Evolutionary conservation across 2,113 vertebrate species (phyloP).

Genomic region (Piaya cayana): DNA sequence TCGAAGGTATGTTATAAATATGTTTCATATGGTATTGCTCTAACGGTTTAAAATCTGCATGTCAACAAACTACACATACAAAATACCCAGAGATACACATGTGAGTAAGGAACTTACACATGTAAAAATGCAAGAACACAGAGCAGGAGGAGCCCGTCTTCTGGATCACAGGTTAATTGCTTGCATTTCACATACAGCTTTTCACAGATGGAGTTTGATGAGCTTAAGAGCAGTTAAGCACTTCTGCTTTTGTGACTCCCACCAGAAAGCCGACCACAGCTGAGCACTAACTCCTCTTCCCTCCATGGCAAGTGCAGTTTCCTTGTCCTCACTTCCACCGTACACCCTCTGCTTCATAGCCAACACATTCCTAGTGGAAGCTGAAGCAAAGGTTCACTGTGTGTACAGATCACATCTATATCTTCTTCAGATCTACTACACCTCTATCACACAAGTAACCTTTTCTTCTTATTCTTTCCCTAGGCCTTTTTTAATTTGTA

Average conservation of each 20-base stretch:
- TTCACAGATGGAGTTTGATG: neutral
- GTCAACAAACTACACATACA: neutral
- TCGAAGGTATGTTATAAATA: neutral
- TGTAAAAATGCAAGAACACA: neutral
- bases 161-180: neutral
- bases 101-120: neutral
- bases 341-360: neutral
- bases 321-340: neutral
- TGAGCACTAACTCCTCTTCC: neutral
- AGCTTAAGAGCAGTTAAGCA: neutral
- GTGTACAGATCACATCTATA: neutral
- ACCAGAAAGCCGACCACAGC: neutral
- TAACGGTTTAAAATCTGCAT: neutral
- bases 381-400: neutral
- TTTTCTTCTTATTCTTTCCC: neutral
- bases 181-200: neutral
- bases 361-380: neutral
- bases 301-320: accelerated
- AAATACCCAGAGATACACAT: neutral
- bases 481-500: neutral
- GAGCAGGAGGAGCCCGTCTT: neutral
- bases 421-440: neutral
- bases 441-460: neutral
- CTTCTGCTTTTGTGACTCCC: neutral
- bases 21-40: neutral